Evolutionary conservation across 30 jellyfish, hydroid and myxozoan genomes (phyloP), one percentile per base, ranked within the genome.

Genomic region (Hydractinia echinata): DNA sequence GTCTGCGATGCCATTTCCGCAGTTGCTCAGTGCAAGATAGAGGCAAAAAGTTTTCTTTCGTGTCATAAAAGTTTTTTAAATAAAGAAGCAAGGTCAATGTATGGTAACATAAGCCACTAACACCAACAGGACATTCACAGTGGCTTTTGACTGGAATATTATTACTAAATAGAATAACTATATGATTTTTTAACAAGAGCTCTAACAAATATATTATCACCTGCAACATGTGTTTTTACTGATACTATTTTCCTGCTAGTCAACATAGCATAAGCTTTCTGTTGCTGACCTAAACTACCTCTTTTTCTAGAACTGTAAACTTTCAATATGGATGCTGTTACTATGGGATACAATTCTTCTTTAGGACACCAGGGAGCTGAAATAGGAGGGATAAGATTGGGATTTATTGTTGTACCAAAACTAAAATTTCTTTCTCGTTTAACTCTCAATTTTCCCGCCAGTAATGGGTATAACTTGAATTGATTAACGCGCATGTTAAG

Each of bases 71-170:
- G 70, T 80, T 67, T 68, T 80, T 80, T 55, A 77, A 54, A 54
- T 6, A 64, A 64, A 64, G 74, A n/a, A 64, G 39, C 19, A 64
- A n/a, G 7, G 74, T n/a, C 19, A 64, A n/a, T 6, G 39, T 13
- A 6, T 64, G 74, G 16, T 51, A 64, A 51, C 74, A 64, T 64
- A 64, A 64, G 8, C 74, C 74, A 7, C 74, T 64, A 64, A 21
- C 4, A n/a, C 87, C 87, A 80, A 80, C 83, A 61, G 87, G 87
- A 53, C 85, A 80, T 20, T 80, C 84, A 80, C 70, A 80, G 53
- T 7, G 54, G n/a, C 71, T 67, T 80, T 80, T 80, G 14, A 39
- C 55, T 21, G 87, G 80, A 13, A 61, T 7, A 19, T 66, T 39
- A 52, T 80, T 6, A 61, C 67, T 19, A 51, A 80, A 80, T 61